Conservation (phyloP, 2,888 invertebrate genomes). For the Kryphioiulus occultus region DNA sequence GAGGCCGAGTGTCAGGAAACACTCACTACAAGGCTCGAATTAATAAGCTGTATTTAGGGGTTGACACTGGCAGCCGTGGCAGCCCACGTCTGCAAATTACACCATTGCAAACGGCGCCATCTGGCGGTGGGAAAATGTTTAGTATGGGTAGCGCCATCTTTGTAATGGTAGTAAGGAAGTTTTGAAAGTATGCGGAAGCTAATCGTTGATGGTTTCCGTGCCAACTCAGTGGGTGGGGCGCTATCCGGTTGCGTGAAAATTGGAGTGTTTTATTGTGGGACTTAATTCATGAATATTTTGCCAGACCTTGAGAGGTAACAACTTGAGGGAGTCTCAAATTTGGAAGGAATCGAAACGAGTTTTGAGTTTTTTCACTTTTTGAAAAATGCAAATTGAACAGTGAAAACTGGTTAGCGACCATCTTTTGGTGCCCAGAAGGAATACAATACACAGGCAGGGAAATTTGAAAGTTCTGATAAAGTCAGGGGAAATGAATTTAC, state of each 20-base stretch:
- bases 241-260: neutral
- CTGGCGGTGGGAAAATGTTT: neutral
- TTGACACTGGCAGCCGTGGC: no score
- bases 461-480: no score
- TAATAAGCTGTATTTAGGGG: neutral
- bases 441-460: no score
- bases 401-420: no score
- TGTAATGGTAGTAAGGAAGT: neutral
- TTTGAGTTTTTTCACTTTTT: no score
- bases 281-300: neutral
- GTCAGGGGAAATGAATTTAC: no score
- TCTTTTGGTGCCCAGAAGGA: no score
- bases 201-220: neutral
- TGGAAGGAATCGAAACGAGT: no score
- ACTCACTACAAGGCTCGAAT: neutral
- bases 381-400: no score
- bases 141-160: neutral
- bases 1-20: neutral
- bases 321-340: no score
- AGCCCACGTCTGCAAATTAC: no score
- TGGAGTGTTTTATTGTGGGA: neutral
- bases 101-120: neutral
- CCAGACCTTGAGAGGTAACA: no score
- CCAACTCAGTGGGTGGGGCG: neutral
- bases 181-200: neutral